These are phyloP conservation scores for Schrankia costaestrigalis DNA, from an alignment of 2,888 invertebrate genomes.

Conservation along the genomic window DNA sequence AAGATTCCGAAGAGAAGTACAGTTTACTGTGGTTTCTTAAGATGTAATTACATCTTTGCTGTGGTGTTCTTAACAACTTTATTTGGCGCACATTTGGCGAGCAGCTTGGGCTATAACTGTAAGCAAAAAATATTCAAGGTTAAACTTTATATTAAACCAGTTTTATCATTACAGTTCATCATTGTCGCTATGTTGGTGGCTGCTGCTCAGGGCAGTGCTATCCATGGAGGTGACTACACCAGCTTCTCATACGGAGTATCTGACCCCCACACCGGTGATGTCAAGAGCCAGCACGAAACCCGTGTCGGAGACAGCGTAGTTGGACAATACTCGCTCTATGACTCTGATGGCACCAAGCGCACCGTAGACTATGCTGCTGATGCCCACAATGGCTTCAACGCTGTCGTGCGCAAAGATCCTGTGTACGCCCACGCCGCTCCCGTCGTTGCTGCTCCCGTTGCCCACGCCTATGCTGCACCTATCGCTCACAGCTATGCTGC, in stretches of 20 bases:
- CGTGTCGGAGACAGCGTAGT: slow-evolving; percentile 83
- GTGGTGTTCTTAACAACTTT: too few relatives aligned
- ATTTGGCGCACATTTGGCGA: too few relatives aligned
- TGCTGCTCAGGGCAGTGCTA: slow-evolving; percentile 63
- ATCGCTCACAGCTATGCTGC: slow-evolving; percentile 23
- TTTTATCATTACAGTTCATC: slow-evolving; percentile 53
- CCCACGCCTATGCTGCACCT: slow-evolving; percentile 52
- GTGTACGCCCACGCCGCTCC: slow-evolving; percentile 43
- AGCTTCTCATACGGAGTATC: slow-evolving; percentile 73
- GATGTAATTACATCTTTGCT: too few relatives aligned
- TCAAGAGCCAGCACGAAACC: slow-evolving; percentile 82
- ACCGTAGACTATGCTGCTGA: slow-evolving; percentile 82
- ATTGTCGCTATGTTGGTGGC: slow-evolving; percentile 69
- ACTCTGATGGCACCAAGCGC: slow-evolving; percentile 83
- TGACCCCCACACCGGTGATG: slow-evolving; percentile 74
- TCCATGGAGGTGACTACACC: slow-evolving; percentile 57
- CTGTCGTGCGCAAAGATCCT: slow-evolving; percentile 77
- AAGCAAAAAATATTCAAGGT: too few relatives aligned
- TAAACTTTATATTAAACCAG: slow-evolving; percentile 7
- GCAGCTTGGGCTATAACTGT: too few relatives aligned
- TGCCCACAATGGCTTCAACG: slow-evolving; percentile 78
- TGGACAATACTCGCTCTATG: slow-evolving; percentile 73
- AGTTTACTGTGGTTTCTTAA: too few relatives aligned
- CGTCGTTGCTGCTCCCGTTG: slow-evolving; percentile 31
- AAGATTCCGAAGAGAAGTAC: too few relatives aligned